Evolutionary conservation across 2,113 vertebrate genomes (phyloP).

Genomic region (Megaceryle torquata): DNA sequence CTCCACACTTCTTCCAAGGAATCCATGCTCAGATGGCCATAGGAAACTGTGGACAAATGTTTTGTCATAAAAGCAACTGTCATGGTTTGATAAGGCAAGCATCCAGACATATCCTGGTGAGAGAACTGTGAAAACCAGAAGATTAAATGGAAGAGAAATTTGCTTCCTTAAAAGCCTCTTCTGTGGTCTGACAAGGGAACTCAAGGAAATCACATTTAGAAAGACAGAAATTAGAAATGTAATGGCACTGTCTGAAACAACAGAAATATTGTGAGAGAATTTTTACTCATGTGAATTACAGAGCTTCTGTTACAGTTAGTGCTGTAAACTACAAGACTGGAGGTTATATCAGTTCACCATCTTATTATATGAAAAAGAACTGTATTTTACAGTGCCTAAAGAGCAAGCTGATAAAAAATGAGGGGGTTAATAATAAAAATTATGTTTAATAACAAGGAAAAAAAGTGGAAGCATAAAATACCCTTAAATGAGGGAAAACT

Average conservation of each 20-base stretch:
- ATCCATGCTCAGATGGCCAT: background rate
- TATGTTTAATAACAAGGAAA: background rate
- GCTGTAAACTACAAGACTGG: background rate
- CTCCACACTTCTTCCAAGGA: background rate
- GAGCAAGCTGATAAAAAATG: background rate
- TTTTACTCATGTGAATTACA: background rate
- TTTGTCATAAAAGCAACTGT: background rate
- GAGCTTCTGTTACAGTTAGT: background rate
- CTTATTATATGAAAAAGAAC: background rate
- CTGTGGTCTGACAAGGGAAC: background rate
- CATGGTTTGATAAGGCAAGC: background rate
- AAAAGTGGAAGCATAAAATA: background rate
- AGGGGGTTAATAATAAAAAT: background rate
- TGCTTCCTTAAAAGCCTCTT: background rate
- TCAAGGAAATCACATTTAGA: background rate
- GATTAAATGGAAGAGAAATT: background rate
- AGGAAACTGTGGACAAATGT: fast-evolving
- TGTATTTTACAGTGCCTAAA: background rate
- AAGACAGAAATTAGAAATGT: background rate
- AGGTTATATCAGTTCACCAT: background rate
- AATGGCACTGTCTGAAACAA: background rate
- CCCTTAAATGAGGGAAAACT: background rate
- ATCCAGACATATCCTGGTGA: background rate
- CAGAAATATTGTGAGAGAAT: background rate
- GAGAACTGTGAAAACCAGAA: background rate